A percentile compares a stretch with the other conserved stretches of the same genome.
phyloP scores from a whole-genome alignment of 2,888 invertebrate genomes.

The Ectobius pallidus region DNA sequence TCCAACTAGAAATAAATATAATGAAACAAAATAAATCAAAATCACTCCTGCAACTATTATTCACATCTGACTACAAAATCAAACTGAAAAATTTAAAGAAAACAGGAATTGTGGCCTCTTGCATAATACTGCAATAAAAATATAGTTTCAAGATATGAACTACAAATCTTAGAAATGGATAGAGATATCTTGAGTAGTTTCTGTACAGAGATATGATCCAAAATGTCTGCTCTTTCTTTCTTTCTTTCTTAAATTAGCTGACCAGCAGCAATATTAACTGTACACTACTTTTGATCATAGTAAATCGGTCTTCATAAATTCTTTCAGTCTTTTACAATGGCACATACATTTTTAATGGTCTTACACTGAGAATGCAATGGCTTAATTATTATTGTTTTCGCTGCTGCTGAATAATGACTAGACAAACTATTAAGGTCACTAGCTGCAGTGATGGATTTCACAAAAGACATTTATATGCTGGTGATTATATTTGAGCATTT shows the following conservation, averaged over 20 bases:
- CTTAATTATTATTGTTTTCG: no score
- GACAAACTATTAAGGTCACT: no score
- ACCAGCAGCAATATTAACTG: slow-evolving; percentile 13
- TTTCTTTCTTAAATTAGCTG: slow-evolving; percentile 18
- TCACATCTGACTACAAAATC: no score
- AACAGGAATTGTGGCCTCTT: slow-evolving; percentile 11
- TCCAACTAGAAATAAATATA: slow-evolving; percentile 21
- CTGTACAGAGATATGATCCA: slow-evolving; percentile 18
- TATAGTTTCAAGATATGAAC: slow-evolving; percentile 22
- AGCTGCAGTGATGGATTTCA: no score
- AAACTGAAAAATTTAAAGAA: not conserved
- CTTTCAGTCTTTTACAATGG: slow-evolving; percentile 38
- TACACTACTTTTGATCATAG: slow-evolving; percentile 6
- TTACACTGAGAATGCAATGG: not conserved
- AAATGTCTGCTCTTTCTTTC: not conserved
- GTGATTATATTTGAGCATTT: no score
- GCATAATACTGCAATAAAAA: slow-evolving; percentile 23
- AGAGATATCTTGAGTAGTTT: slow-evolving; percentile 1
- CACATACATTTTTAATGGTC: slow-evolving; percentile 26
- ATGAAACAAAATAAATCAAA: not conserved
- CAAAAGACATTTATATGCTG: no score
- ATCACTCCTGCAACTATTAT: no score
- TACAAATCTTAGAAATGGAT: not conserved
- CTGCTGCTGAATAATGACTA: no score
- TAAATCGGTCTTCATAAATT: slow-evolving; percentile 29